These are phyloP conservation scores for Synergus gifuensis DNA, from an alignment of 2,888 invertebrate genomes.

Conservation along the genomic window DNA sequence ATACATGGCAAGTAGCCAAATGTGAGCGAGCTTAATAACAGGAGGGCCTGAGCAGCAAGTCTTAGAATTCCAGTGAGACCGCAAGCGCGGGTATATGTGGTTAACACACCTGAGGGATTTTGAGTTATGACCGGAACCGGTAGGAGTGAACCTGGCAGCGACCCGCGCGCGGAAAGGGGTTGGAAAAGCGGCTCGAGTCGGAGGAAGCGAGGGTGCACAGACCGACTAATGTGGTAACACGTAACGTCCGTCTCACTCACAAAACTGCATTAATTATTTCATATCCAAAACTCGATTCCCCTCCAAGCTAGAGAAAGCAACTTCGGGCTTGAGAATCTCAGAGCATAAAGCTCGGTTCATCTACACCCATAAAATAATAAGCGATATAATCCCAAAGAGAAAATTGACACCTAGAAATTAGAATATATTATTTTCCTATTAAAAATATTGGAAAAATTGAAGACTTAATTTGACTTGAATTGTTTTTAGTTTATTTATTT, in stretches of 20 bases:
- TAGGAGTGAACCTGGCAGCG: constrained; percentile 42
- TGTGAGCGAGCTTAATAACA: constrained; percentile 58
- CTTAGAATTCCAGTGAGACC: constrained; percentile 68
- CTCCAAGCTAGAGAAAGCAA: background rate
- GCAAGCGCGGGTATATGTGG: constrained; percentile 62
- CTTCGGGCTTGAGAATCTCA: constrained; percentile 11
- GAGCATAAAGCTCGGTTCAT: constrained; percentile 19
- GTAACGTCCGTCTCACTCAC: constrained; percentile 67
- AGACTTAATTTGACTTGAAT: no score
- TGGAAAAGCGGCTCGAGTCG: constrained; percentile 53
- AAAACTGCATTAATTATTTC: constrained; percentile 71
- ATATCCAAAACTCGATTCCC: constrained; percentile 63
- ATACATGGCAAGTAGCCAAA: constrained; percentile 29
- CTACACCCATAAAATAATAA: background rate
- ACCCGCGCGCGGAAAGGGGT: constrained; percentile 22
- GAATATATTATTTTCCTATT: background rate
- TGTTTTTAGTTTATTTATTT: no score
- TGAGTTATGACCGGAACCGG: constrained; percentile 70
- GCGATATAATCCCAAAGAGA: background rate
- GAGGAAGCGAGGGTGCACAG: constrained; percentile 56
- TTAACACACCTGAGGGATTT: constrained; percentile 74
- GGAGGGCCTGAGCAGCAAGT: constrained; percentile 47
- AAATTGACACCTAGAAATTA: background rate
- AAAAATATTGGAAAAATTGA: no score
- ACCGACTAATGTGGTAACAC: constrained; percentile 70